Base-by-base conservation (phyloP, 2,888 invertebrate genomes). In the Neoascia interrupta region DNA sequence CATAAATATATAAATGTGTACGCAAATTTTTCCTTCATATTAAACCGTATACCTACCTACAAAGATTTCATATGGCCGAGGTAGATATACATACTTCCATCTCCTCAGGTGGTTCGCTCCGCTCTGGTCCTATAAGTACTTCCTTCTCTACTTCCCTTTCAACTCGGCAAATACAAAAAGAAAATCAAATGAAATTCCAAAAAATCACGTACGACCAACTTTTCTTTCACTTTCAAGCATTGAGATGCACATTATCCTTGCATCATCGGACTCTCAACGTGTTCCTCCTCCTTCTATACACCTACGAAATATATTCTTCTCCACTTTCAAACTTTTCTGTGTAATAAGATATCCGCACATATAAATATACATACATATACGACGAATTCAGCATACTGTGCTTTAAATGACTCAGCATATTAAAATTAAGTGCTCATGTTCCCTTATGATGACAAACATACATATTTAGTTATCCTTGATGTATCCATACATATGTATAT, bases 391-490 rank as follows among this genome's bases (percentile, higher is more conserved):
- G 36, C 34, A 34, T 28, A 61, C 19, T 37, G 54, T 37, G 45
- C 41, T 51, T 53, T 61, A 68, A 79, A 61, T 73, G 79, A 79
- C 60, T 79, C 79, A 79, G 79, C 79, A 73, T 79, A 66, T 76
- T 73, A 61, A 79, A 73, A 79, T 79, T 66, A 79, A 79, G 79
- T 68, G 56, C 79, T 79, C 66, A 60, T 73, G 60, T 66, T 79
- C 34, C 73, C 54, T 73, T 68, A 68, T 63, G 51, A 69, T 68
- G 49, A 58, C 72, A 66, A 28, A 68, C 31, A n/a, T n/a, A 10
- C 11, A 21, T 15, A 13, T 26, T 51, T 49, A 21, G 15, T 10
- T 49, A 58, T 19, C 26, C 45, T 43, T 19, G 11, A 34, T 53
- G 56, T 39, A 37, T 43, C 8, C 13, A 28, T 26, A 43, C 19